Evolutionary conservation across 2,888 invertebrate genomes (phyloP).

Genomic region (Agrotis clavis): DNA sequence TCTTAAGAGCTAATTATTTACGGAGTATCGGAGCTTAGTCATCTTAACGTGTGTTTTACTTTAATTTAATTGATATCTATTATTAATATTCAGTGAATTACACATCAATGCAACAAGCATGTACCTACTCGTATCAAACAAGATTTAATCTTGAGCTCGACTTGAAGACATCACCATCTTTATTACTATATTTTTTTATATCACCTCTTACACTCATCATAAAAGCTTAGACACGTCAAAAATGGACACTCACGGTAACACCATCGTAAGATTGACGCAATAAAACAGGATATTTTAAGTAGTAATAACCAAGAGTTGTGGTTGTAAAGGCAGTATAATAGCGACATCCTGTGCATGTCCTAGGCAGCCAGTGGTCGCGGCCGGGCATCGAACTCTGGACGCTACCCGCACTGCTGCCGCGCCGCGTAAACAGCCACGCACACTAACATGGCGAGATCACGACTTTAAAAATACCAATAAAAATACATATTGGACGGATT

Average conservation of each 20-base stretch:
- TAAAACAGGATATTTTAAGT: slow-evolving; percentile 56
- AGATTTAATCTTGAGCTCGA: background rate
- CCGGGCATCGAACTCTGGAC: slow-evolving; percentile 87
- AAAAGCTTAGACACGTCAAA: background rate
- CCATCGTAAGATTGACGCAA: slow-evolving; percentile 27
- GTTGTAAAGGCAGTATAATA: slow-evolving; percentile 71
- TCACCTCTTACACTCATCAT: background rate
- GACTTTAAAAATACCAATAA: slow-evolving; percentile 60
- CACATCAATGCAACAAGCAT: background rate
- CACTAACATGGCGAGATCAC: slow-evolving; percentile 56
- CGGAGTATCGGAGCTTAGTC: slow-evolving; percentile 48
- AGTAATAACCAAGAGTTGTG: slow-evolving; percentile 60
- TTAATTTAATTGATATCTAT: slow-evolving; percentile 22
- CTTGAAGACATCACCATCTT: background rate
- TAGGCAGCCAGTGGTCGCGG: slow-evolving; percentile 76
- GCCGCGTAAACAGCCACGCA: slow-evolving; percentile 60
- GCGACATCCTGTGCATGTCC: slow-evolving; percentile 86
- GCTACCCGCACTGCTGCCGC: slow-evolving; percentile 65
- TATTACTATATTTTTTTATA: background rate
- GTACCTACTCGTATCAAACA: background rate
- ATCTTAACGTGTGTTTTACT: slow-evolving; percentile 25
- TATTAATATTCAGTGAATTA: too few relatives aligned
- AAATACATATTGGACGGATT: slow-evolving; percentile 38
- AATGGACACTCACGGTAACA: background rate
- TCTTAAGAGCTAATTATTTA: slow-evolving; percentile 48